A percentile compares a stretch with the other conserved stretches of the same genome.
These are phyloP conservation scores for Campylorhamphus procurvoides DNA, from an alignment of 2,113 vertebrate genomes.

Conservation along the genomic window DNA sequence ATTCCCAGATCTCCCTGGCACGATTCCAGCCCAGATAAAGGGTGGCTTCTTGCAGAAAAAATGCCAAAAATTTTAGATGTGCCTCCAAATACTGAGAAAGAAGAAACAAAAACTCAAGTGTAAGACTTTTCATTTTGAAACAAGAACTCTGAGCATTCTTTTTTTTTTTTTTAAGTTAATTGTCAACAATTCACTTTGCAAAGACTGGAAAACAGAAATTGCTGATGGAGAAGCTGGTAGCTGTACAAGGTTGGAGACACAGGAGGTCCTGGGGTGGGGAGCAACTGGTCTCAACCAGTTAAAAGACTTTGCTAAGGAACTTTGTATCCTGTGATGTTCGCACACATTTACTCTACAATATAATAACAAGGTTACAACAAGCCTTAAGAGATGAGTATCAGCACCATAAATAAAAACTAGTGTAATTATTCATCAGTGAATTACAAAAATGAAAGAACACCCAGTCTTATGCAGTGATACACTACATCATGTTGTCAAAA, in stretches of 20 bases:
- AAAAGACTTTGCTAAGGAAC: background rate
- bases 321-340: background rate
- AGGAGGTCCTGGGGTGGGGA: background rate
- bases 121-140: slow-evolving; percentile 21
- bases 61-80: slow-evolving; percentile 97
- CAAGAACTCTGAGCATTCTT: background rate
- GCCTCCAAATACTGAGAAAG: slow-evolving; percentile 92
- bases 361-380: background rate
- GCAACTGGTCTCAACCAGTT: background rate
- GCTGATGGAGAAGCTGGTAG: background rate
- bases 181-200: background rate
- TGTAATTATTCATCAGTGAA: background rate
- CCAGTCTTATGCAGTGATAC: background rate
- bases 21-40: slow-evolving; percentile 97
- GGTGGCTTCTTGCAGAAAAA: slow-evolving; percentile 99
- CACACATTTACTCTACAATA: background rate
- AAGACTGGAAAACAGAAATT: background rate
- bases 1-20: slow-evolving; percentile 98
- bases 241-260: background rate
- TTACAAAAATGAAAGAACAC: background rate
- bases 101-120: slow-evolving; percentile 40
- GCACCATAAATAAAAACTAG: background rate
- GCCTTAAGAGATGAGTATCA: background rate
- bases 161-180: background rate
- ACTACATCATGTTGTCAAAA: background rate